Evolutionary conservation across 2,113 vertebrate genomes (phyloP), one percentile per base, ranked within the genome.

Genomic region (Acanthochromis polyacanthus): DNA sequence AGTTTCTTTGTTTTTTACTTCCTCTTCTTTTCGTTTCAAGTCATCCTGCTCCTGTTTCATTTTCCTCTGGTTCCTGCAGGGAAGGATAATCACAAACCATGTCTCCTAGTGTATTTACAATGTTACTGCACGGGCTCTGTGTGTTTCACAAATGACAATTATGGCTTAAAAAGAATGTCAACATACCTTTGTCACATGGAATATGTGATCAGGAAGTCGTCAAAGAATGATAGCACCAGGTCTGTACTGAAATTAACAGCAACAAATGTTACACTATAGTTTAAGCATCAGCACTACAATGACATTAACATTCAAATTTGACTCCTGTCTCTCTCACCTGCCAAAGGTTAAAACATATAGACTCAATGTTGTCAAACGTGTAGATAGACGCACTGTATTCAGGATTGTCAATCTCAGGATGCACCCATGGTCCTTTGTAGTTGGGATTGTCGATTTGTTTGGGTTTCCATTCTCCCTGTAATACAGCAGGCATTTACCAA

Each of bases 191-290:
- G 93, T 97, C 53, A 87, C 91, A 1, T n/a, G n/a, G n/a, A n/a
- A n/a, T n/a, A 95, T 0, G 91, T 89, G 89, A 96, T 93, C 38
- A 95, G 73, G 87, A 96, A 97, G 75, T 97, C 98, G 75, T 97
- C 95, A 30, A 98, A 97, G 83, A 97, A n/a, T n/a, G n/a, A n/a
- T 94, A 55, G 96, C 96, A 22, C 95, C 96, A 3, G 96, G 96
- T 93, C 96, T 95, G 68, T 97, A 96, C 96, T 97, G 85, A 76
- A 5, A 70, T 10, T n/a, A 22, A 38, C 10, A 68, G 3, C 3
- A 59, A 57, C 1, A 72, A 43, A 46, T 14, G 51, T 85, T 50
- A 73, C 2, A 20, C 10, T 56, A 28, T 8, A 38, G 16, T 20
- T 68, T 5, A 30, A 14, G 28, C 14, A 25, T 55, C 9, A 10